Conservation (phyloP, 2,888 invertebrate species). For the Zygaena filipendulae region DNA sequence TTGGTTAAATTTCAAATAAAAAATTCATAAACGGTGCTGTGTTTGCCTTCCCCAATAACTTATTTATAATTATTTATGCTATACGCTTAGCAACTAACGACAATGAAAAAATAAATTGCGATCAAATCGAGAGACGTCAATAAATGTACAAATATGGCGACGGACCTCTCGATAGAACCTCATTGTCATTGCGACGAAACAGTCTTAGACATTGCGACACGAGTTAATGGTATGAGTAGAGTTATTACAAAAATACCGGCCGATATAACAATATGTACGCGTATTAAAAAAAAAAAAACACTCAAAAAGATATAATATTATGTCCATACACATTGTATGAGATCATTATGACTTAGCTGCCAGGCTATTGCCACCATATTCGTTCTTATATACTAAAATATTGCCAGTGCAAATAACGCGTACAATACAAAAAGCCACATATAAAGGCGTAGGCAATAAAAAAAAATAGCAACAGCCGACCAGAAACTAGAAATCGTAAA, state of each 20-base stretch:
- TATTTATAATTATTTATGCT: too few species aligned
- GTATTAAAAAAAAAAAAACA: slow-evolving; percentile 11
- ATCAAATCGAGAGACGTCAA: too few species aligned
- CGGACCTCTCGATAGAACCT: too few species aligned
- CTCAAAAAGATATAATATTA: slow-evolving; percentile 4
- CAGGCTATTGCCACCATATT: slow-evolving; percentile 41
- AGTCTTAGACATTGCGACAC: too few species aligned
- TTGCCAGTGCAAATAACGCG: background rate
- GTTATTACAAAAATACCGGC: slow-evolving; percentile 2
- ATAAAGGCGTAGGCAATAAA: background rate
- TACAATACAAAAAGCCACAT: slow-evolving; percentile 4
- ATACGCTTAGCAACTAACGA: too few species aligned
- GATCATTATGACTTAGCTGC: slow-evolving; percentile 27
- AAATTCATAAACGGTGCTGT: too few species aligned
- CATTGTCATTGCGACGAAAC: too few species aligned
- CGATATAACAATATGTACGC: background rate
- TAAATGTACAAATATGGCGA: too few species aligned
- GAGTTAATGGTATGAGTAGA: too few species aligned
- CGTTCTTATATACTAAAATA: slow-evolving; percentile 7
- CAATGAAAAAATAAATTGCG: too few species aligned
- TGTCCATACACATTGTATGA: slow-evolving; percentile 15
- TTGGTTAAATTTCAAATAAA: too few species aligned
- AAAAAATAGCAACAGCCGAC: slow-evolving; percentile 2
- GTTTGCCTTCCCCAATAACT: too few species aligned
- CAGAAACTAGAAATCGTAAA: slow-evolving; percentile 2